phyloP scores from a whole-genome alignment of 2,888 invertebrate species.

The Sphaerolaimus hirsutus region DNA sequence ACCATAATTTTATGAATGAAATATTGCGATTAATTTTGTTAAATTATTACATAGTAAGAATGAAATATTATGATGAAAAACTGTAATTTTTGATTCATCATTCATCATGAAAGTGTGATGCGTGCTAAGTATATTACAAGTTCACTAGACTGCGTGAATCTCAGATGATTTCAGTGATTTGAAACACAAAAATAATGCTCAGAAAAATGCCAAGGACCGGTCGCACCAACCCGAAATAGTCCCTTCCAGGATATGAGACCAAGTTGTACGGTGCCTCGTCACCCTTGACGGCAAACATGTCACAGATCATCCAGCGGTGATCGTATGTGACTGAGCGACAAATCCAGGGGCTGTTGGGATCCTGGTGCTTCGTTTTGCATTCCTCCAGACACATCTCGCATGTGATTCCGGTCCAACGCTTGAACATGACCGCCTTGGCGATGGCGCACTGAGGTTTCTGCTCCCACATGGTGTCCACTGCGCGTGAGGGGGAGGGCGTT shows the following conservation, averaged over 20 bases:
- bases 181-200: too few relatives aligned
- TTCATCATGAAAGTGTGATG: too few relatives aligned
- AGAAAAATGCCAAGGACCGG: not conserved
- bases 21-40: too few relatives aligned
- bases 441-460: slow-evolving; percentile 7
- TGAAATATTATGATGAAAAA: too few relatives aligned
- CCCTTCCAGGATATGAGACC: slow-evolving; percentile 9
- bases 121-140: too few relatives aligned
- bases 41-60: too few relatives aligned
- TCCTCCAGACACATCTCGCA: slow-evolving; percentile 11
- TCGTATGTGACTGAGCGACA: slow-evolving; percentile 16
- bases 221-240: slow-evolving; percentile 12
- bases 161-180: too few relatives aligned
- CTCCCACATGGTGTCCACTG: not conserved
- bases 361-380: slow-evolving; percentile 6
- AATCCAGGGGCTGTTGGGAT: slow-evolving; percentile 10
- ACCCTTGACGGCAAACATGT: slow-evolving; percentile 13
- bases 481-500: not conserved
- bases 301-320: slow-evolving; percentile 12
- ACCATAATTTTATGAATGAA: too few relatives aligned
- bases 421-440: slow-evolving; percentile 13
- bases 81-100: too few relatives aligned
- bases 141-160: too few relatives aligned
- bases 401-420: slow-evolving; percentile 10
- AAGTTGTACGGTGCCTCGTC: slow-evolving; percentile 9